phyloP scores from a whole-genome alignment of 2,113 vertebrate species.

The Campylomormyrus numenius region DNA sequence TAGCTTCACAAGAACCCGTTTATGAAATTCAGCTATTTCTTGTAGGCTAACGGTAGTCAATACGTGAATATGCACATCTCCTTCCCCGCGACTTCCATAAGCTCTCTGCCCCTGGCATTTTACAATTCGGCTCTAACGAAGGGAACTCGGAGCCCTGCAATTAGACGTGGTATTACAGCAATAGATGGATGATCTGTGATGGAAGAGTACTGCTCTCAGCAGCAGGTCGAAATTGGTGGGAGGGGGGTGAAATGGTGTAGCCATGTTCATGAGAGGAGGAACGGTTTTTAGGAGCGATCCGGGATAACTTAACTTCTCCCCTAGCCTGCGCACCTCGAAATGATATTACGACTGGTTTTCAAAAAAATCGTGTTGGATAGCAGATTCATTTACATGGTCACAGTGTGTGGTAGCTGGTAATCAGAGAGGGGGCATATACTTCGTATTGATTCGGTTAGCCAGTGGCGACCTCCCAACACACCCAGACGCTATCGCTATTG shows the following conservation, averaged over 20 bases:
- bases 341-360: neutral
- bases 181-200: slow-evolving; percentile 13
- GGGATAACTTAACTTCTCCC: neutral
- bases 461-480: neutral
- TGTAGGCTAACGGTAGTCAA: neutral
- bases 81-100: neutral
- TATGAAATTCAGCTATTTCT: neutral
- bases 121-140: neutral
- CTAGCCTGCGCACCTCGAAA: neutral
- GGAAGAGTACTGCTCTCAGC: neutral
- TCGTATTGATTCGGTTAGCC: neutral
- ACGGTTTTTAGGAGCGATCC: neutral
- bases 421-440: neutral
- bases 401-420: neutral
- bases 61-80: slow-evolving; percentile 9
- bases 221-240: neutral
- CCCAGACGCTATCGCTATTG: neutral
- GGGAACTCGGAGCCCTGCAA: neutral
- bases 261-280: neutral
- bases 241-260: neutral
- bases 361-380: neutral
- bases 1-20: neutral
- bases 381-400: neutral
- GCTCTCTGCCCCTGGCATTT: neutral
- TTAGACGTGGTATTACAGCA: neutral